Percentiles rank a stretch among this genome's conserved stretches.
These are phyloP conservation scores for Paraescarpia echinospica DNA, from an alignment of 1,140 invertebrate genomes.

Conservation along the genomic window DNA sequence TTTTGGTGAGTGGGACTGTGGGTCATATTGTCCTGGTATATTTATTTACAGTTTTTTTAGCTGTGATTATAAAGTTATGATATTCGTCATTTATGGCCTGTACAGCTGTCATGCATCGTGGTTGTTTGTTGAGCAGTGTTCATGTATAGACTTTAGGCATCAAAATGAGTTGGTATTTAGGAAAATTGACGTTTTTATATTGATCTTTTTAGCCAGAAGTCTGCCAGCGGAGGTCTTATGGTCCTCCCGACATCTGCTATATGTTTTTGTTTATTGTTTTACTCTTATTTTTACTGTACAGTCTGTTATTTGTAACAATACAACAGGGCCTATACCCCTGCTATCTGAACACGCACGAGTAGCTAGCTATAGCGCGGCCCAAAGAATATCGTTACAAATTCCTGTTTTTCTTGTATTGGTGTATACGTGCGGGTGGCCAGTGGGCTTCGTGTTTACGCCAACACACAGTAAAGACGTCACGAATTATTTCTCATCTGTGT, in stretches of 20 bases:
- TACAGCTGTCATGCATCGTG: not conserved
- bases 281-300: not conserved
- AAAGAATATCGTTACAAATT: too few species aligned
- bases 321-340: not conserved
- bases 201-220: not conserved
- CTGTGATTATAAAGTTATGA: not conserved
- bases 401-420: too few species aligned
- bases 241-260: not conserved
- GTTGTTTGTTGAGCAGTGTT: not conserved
- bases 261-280: not conserved
- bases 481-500: too few species aligned
- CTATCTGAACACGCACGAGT: too few species aligned
- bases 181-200: not conserved
- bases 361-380: too few species aligned
- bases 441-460: too few species aligned
- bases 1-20: not conserved
- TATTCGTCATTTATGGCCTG: not conserved
- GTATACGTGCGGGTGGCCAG: too few species aligned
- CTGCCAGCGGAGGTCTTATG: too few species aligned
- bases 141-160: not conserved
- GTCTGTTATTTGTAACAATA: not conserved
- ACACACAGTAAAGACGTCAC: too few species aligned
- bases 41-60: not conserved
- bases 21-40: not conserved
- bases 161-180: not conserved